Evolutionary conservation across 2,113 vertebrate genomes (phyloP), one percentile per base, ranked within the genome.

Genomic region (Pomatostomus ruficeps): DNA sequence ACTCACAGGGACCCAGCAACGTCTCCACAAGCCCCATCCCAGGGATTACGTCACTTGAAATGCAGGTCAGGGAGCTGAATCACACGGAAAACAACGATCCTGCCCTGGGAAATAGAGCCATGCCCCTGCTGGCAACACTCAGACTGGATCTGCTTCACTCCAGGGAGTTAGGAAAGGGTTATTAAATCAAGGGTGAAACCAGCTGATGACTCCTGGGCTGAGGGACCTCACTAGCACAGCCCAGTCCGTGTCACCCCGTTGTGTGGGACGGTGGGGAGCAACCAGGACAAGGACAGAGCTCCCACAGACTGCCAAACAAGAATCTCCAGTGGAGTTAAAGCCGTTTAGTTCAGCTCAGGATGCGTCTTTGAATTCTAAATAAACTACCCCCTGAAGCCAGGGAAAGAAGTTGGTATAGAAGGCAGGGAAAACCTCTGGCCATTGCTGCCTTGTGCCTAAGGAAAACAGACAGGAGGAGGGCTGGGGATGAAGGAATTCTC

Each of bases 11-110:
- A 78, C 38, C 62, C 65, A 88, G 78, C 61, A 94, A 86, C 3
- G 1, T 73, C 70, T 73, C 75, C 48, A 48, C 5, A 55, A 89
- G 83, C 73, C 35, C 87, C 33, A 46, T 59, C 59, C 81, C 0
- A 0, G 59, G 62, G 31, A 87, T 87, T 18, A 87, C 25, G 0
- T 95, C 89, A 95, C 86, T 75, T 88, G 82, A 68, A 95, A 92
- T 46, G 65, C 33, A 73, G 89, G 77, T 67, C 73, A 93, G 63
- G 65, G 70, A 78, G 87, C 73, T 93, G 93, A 95, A 73, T 96
- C 92, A 93, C 63, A 54, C 5, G 26, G 52, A 25, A 85, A 91
- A 77, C 83, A 59, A 25, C 63, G 83, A 48, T 7, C 66, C 46
- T 62, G 49, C 87, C 45, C 70, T 10, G 61, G 26, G 54, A 61